Evolutionary conservation across 1,140 invertebrate genomes (phyloP).

Genomic region (Cydia pomonella): DNA sequence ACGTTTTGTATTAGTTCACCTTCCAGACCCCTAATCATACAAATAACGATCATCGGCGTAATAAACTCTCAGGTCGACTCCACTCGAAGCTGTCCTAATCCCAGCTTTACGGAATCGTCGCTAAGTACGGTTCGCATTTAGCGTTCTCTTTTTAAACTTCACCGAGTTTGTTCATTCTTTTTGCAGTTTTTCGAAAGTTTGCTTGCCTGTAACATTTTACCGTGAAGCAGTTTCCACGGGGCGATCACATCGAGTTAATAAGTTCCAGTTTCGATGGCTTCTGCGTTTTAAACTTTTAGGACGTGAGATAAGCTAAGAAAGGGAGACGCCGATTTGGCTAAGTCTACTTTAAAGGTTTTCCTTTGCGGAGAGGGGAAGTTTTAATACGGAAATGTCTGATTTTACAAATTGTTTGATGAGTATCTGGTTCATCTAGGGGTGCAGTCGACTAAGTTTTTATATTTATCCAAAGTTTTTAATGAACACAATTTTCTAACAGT

Average conservation of each 20-base stretch:
- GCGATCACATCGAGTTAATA: constrained; percentile 80
- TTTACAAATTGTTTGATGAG: constrained; percentile 21
- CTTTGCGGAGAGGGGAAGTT: constrained; percentile 24
- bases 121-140: constrained; percentile 71
- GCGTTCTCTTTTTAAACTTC: constrained; percentile 73
- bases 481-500: neutral
- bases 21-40: neutral
- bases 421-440: constrained; percentile 5
- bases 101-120: constrained; percentile 35
- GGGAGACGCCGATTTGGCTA: constrained; percentile 72
- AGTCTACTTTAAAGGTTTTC: constrained; percentile 62
- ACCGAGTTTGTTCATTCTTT: constrained; percentile 58
- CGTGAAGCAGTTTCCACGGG: constrained; percentile 67
- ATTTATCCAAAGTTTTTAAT: neutral
- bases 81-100: constrained; percentile 34
- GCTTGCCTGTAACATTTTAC: constrained; percentile 77
- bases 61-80: neutral
- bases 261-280: constrained; percentile 77
- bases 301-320: constrained; percentile 79
- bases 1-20: too few species aligned
- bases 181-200: constrained; percentile 71
- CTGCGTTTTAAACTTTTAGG: constrained; percentile 79
- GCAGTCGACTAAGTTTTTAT: neutral
- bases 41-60: constrained; percentile 2
- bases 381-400: constrained; percentile 29